Evolutionary conservation across 2,797 vertebrate genomes (phyloP).

Genomic region (Takifugu ocellatus): DNA sequence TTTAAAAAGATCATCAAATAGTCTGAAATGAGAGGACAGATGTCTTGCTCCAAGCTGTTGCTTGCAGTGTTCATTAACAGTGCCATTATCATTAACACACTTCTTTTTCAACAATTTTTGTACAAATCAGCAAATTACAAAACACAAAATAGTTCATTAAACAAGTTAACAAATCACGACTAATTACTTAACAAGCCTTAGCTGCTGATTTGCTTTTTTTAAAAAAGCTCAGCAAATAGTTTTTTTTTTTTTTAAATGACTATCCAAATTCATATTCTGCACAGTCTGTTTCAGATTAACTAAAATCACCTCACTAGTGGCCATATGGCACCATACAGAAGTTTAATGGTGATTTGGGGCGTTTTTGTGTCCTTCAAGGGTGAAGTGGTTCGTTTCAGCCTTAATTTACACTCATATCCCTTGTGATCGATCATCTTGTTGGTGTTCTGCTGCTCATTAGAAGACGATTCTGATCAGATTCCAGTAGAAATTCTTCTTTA

Average conservation of each 20-base stretch:
- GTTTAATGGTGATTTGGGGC: background rate
- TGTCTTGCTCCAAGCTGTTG: slow-evolving; percentile 32
- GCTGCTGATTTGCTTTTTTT: slow-evolving; percentile 19
- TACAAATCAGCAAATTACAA: slow-evolving; percentile 52
- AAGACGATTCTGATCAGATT: slow-evolving; percentile 4
- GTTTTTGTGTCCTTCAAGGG: background rate
- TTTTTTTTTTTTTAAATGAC: background rate
- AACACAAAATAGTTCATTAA: slow-evolving; percentile 47
- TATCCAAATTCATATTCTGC: background rate
- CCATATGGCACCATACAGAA: background rate
- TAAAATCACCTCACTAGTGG: background rate
- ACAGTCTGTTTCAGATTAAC: background rate
- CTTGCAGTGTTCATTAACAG: slow-evolving; percentile 39
- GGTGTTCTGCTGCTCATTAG: slow-evolving; percentile 13
- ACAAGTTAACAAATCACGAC: slow-evolving; percentile 53
- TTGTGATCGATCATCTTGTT: slow-evolving; percentile 2
- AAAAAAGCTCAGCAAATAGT: background rate
- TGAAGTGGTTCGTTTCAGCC: background rate
- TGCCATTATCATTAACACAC: slow-evolving; percentile 46
- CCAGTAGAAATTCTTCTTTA: slow-evolving; percentile 2
- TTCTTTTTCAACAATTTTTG: slow-evolving; percentile 13
- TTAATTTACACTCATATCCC: background rate
- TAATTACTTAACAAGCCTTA: slow-evolving; percentile 32
- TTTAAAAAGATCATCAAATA: slow-evolving; percentile 13
- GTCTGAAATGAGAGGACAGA: slow-evolving; percentile 23